Evolutionary conservation across 2,888 invertebrate species (phyloP), one percentile per base, ranked within the genome.

Genomic region (Ceraclea dissimilis): DNA sequence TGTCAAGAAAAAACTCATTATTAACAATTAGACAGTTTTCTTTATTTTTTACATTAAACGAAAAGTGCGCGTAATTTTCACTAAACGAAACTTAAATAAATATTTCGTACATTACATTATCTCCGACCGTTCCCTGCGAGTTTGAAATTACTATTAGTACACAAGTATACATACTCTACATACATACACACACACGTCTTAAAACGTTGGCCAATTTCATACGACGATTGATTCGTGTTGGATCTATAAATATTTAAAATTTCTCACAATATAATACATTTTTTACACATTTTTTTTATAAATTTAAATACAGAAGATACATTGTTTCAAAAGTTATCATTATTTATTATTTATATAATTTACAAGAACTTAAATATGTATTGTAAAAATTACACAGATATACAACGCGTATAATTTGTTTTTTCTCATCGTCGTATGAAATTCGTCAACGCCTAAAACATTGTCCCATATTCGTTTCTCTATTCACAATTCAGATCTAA

Each of bases 51-150:
- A n/a, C n/a, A n/a, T n/a, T n/a, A n/a, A n/a, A n/a, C n/a, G n/a
- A n/a, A n/a, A n/a, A n/a, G n/a, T n/a, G n/a, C n/a, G n/a, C n/a
- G n/a, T n/a, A n/a, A n/a, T n/a, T n/a, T n/a, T n/a, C n/a, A n/a
- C n/a, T n/a, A n/a, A n/a, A n/a, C n/a, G n/a, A n/a, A n/a, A n/a
- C n/a, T n/a, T n/a, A n/a, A n/a, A n/a, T n/a, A n/a, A n/a, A n/a
- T n/a, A n/a, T n/a, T n/a, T n/a, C n/a, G 61, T 58, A 52, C 52
- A 52, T 6, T 10, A 26, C 26, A 26, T 26, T 10, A 26, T 26
- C 26, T 26, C 26, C 26, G 10, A 10, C 4, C 26, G 10, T 26
- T 26, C 4, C 5, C 10, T 26, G 4, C 26, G 26, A 6, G 26
- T 6, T 10, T 26, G 10, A 26, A 26, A 26, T 6, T 10, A 26